Conservation (phyloP, 1,140 invertebrate genomes). For the Bombus cullumanus region DNA sequence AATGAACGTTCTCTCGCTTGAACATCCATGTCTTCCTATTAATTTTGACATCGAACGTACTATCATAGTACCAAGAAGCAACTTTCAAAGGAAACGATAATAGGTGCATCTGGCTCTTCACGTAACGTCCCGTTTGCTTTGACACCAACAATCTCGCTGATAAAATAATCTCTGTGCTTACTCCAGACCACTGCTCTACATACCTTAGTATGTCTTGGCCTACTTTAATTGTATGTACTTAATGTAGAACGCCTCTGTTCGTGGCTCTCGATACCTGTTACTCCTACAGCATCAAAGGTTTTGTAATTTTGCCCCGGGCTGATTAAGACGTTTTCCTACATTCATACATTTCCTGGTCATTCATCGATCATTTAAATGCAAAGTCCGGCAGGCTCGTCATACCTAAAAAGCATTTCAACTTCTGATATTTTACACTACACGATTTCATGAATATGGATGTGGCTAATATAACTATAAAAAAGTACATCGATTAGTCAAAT, state of each 20-base stretch:
- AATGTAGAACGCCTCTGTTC: slow-evolving; percentile 14
- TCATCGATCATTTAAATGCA: neutral
- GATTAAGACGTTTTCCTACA: neutral
- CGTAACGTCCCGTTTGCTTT: neutral
- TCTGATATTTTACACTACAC: no score
- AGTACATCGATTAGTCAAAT: no score
- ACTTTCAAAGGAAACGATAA: neutral
- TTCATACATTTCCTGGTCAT: neutral
- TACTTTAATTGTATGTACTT: slow-evolving; percentile 12
- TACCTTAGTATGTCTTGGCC: slow-evolving; percentile 15
- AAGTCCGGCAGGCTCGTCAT: no score
- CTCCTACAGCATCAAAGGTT: slow-evolving; percentile 10
- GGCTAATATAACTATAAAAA: no score
- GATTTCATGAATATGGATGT: no score
- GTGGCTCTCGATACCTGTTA: slow-evolving; percentile 21
- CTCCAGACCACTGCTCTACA: slow-evolving; percentile 10
- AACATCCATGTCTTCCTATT: neutral
- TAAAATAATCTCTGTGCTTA: slow-evolving; percentile 16
- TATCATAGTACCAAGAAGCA: no score
- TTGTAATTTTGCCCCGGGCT: slow-evolving; percentile 1
- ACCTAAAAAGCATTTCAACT: no score
- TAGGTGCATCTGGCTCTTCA: neutral
- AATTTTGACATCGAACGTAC: neutral
- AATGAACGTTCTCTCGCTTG: neutral
- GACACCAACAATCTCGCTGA: neutral